phyloP scores from a whole-genome alignment of 2,113 vertebrate genomes.

The chimpanzee (Pan troglodytes) region NHGRI_mPanTro3-v2.1_pri NC_072419.2:31110001-31110500 shows the following conservation, averaged over 20 bases:
- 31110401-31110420: fast-evolving
- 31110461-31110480: too few relatives aligned
- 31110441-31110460: background rate
- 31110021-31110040: background rate
- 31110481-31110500: fast-evolving
- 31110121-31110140: background rate
- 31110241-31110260: too few relatives aligned
- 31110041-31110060: background rate
- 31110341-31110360: background rate
- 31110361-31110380: fast-evolving
- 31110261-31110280: background rate
- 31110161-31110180: too few relatives aligned
- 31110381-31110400: background rate
- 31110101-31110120: background rate
- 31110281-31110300: background rate
- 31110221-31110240: too few relatives aligned
- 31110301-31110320: fast-evolving
- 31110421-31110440: background rate
- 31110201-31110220: background rate
- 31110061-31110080: background rate
- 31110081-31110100: background rate
- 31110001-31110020: too few relatives aligned
- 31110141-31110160: too few relatives aligned
- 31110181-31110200: too few relatives aligned
- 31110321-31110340: background rate